Base-by-base conservation (phyloP, 2,113 vertebrate species). In the Triplophysa tibetana region DNA sequence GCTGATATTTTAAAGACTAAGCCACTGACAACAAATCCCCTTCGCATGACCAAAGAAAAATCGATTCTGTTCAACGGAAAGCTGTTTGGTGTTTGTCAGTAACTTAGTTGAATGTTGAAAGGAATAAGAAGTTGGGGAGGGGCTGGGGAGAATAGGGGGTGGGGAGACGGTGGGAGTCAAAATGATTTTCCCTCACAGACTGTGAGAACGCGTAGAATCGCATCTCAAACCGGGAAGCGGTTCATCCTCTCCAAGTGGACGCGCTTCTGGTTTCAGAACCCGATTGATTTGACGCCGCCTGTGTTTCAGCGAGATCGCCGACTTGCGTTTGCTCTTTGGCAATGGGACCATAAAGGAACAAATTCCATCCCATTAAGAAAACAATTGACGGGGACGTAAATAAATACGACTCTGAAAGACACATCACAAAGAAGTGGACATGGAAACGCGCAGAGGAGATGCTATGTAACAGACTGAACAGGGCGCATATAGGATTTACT, bases 391-490 rank as follows among this genome's bases (percentile, higher is more conserved):
- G 54, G 17, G 78, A 75, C 80, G 14, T 43, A 63, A 78, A 81
- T 26, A 70, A 67, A 82, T 75, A 81, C 38, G 45, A 52, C 60
- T n/a, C 52, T 56, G 81, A 54, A 80, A 84, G 83, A 79, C 67
- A 17, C 70, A 82, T 41, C 67, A 75, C 83, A 77, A 75, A 77
- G 63, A 81, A 83, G 26, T 85, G 80, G 85, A 70, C 75, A 92
- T 92, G 91, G 91, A 91, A 86, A 87, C 83, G 85, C 54, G 85
- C 84, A 72, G 48, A 70, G 82, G 75, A 86, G 80, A 82, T 79
- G 85, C 77, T 88, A 82, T 90, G 83, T 89, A 89, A 89, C 83
- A 50, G 81, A 87, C 68, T 52, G 61, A 81, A 5, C 78, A 29
- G 45, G 78, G 41, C 54, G 58, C 17, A 78, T 38, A 81, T 80